Evolutionary conservation across 1,140 invertebrate genomes (phyloP).

Genomic region (Tigriopus japonicus): DNA sequence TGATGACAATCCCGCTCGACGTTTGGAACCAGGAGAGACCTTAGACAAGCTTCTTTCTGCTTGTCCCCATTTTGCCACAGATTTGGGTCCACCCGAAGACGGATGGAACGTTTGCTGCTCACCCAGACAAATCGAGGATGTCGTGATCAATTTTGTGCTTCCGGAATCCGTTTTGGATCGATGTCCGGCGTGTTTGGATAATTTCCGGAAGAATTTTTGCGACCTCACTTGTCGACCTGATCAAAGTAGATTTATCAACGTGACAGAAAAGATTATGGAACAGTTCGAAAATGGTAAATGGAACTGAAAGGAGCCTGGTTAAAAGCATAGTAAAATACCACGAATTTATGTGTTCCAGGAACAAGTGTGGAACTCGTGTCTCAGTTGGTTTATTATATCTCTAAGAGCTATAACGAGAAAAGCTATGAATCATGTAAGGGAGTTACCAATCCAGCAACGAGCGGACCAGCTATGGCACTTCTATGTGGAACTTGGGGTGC

Average conservation of each 20-base stretch:
- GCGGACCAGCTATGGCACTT: conserved; percentile 22
- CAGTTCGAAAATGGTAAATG: conserved; percentile 52
- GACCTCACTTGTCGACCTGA: conserved; percentile 54
- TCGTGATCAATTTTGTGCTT: neutral
- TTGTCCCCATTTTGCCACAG: too few relatives aligned
- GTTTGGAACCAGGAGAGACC: too few relatives aligned
- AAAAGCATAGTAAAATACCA: neutral
- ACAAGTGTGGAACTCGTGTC: conserved; percentile 21
- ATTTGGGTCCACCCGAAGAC: too few relatives aligned
- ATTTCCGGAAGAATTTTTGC: conserved; percentile 61
- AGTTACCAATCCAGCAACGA: conserved; percentile 43
- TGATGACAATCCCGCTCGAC: too few relatives aligned
- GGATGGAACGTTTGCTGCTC: neutral
- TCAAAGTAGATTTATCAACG: conserved; percentile 51
- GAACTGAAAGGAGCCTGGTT: neutral
- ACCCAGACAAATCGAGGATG: neutral
- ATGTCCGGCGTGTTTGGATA: conserved; percentile 66
- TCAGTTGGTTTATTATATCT: conserved; percentile 35
- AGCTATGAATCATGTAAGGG: conserved; percentile 62
- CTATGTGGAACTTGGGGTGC: conserved; percentile 55
- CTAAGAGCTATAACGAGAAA: conserved; percentile 43
- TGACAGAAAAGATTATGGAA: conserved; percentile 18
- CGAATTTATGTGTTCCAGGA: neutral
- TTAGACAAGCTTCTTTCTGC: too few relatives aligned
- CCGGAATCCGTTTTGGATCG: conserved; percentile 39